Base-by-base conservation (phyloP, 2,797 vertebrate species). In the Thalassophryne amazonica region DNA sequence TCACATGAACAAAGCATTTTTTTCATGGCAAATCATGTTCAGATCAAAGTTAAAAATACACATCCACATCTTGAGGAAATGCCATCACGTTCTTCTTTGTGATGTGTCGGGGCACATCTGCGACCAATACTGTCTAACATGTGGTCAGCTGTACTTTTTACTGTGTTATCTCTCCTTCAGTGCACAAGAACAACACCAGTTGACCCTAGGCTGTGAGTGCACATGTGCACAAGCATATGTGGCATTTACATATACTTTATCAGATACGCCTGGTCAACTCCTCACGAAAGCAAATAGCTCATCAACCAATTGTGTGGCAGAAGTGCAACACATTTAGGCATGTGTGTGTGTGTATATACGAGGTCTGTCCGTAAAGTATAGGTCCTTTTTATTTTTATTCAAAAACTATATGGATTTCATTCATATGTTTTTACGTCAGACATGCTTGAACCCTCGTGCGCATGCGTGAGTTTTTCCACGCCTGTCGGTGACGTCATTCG, bases 61-160 rank as follows among this genome's bases (percentile, higher is more conserved):
- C 81, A 89, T 86, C 73, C 85, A 85, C 89, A 89, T 92, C 87
- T 85, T 88, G 89, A 94, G 94, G 93, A 94, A 94, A 95, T 93
- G 90, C 93, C 94, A 91, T 92, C 77, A 80, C 87, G 54, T 89
- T 92, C n/a, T 91, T 86, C 81, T 79, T 74, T 88, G 88, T 89
- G 83, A 91, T 90, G 85, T 85, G 76, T 60, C 72, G 69, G 72
- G 80, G 78, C 76, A 87, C 86, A 88, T 87, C 86, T 88, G 85
- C 69, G 77, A 79, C 78, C 78, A 87, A 88, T 87, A 79, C 78
- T 38, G 69, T 70, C 60, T 11, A 71, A 75, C 83, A 86, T 85
- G 83, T 88, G 86, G 78, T 83, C 81, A 85, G 60, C 78, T 50
- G n/a, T 57, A 64, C 58, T 69, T 78, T 75, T 72, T 72, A 32